Base-by-base conservation (phyloP, 2,113 vertebrate genomes). In the Scolopax mira region DNA sequence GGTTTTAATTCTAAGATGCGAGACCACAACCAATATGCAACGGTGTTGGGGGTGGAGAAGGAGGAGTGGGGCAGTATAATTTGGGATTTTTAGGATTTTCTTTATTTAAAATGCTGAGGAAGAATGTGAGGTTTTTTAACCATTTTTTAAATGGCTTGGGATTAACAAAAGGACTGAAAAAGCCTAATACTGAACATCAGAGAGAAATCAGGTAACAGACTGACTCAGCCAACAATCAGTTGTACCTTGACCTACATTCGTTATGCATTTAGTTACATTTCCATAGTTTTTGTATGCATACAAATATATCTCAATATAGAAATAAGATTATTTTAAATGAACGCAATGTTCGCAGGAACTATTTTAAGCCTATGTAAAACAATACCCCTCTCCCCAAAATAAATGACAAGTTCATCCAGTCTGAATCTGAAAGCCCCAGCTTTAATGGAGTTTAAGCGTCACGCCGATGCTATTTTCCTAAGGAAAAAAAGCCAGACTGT, bases 401-500 rank as follows among this genome's bases (percentile, higher is more conserved):
- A 90, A 79, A 72, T 24, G 35, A 81, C 82, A 81, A 1, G 0
- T 72, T 61, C 39, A 67, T 28, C 28, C 64, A 67, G n/a, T 23
- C 54, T n/a, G 2, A 93, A 80, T 80, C 31, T 9, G 3, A 88
- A 88, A 93, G n/a, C 19, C 2, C 16, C 27, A 79, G 35, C 35
- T 94, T 91, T 33, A 69, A 52, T 2, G 2, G 55, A 64, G 57
- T 75, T 90, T 30, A 70, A 80, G 55, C 3, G 10, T 66, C 75
- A 85, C 10, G 10, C 35, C 10, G 10, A 88, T 88, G 25, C 18
- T 83, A 60, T 93, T 96, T 96, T 85, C 75, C 82, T 73, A 44
- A 79, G 52, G 55, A 73, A 90, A 79, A 93, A 86, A 85, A 44
- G 35, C 69, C 88, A 92, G 84, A 60, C 73, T 62, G 46, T 48